These are phyloP conservation scores for Chelonus formosanus DNA, from an alignment of 2,888 invertebrate species.

Conservation along the genomic window DNA sequence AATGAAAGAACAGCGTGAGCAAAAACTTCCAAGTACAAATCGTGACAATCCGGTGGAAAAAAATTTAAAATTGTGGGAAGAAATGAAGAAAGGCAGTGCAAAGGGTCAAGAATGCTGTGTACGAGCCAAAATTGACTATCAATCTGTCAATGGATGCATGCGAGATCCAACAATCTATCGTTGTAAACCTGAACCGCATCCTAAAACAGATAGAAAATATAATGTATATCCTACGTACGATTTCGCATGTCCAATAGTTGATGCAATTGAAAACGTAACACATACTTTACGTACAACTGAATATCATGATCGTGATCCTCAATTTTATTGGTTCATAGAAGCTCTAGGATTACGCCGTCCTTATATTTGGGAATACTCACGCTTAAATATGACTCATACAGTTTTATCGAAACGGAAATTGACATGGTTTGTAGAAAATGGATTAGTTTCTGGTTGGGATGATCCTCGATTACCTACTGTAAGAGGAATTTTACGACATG, in stretches of 20 bases:
- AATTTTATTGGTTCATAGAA: slow-evolving; percentile 97
- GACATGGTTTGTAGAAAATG: slow-evolving; percentile 97
- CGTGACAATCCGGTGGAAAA: slow-evolving; percentile 82
- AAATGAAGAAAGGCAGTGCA: slow-evolving; percentile 88
- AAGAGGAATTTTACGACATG: slow-evolving; percentile 91
- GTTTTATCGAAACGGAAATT: slow-evolving; percentile 97
- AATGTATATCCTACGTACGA: slow-evolving; percentile 99
- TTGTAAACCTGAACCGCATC: slow-evolving; percentile 95
- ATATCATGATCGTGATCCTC: slow-evolving; percentile 97
- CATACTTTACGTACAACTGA: slow-evolving; percentile 98
- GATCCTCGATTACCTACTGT: slow-evolving; percentile 99
- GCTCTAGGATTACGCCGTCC: slow-evolving; percentile 87
- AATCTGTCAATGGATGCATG: slow-evolving; percentile 94
- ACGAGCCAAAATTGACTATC: slow-evolving; percentile 97
- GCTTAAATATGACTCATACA: slow-evolving; percentile 97
- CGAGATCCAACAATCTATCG: slow-evolving; percentile 98
- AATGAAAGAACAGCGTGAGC: slow-evolving; percentile 96
- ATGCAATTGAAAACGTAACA: slow-evolving; percentile 96
- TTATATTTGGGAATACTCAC: slow-evolving; percentile 91
- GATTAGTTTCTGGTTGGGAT: slow-evolving; percentile 97
- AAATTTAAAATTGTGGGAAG: slow-evolving; percentile 90
- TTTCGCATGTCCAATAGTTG: slow-evolving; percentile 99
- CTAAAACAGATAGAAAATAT: slow-evolving; percentile 92
- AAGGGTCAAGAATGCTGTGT: slow-evolving; percentile 91
- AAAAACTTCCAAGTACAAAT: slow-evolving; percentile 84